A percentile compares a stretch with the other conserved stretches of the same genome.
These are phyloP conservation scores for Phyllostomus discolor DNA, from an alignment of 2,113 vertebrate species.

Conservation along the genomic window DNA sequence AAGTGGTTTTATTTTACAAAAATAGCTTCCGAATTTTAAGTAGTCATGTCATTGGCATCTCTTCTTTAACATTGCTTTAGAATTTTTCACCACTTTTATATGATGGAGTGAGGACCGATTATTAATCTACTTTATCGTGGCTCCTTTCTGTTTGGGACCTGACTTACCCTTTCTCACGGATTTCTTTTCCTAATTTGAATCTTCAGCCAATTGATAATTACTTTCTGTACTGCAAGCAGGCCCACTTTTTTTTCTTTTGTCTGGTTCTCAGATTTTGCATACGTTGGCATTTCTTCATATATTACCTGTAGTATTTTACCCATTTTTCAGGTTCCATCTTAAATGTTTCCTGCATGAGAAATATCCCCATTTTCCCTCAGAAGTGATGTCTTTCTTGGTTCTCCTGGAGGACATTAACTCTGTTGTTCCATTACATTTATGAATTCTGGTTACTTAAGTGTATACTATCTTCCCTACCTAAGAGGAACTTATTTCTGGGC, in stretches of 20 bases:
- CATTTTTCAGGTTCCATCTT: not conserved
- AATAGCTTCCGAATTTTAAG: not conserved
- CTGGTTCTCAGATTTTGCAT: not conserved
- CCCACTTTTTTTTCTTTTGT: accelerated
- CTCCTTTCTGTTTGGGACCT: not conserved
- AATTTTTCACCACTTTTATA: not conserved
- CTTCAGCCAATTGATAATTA: not conserved
- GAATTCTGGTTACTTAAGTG: not conserved
- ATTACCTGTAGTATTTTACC: not conserved
- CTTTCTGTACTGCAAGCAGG: not conserved
- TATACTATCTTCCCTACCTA: not conserved
- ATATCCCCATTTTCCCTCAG: not conserved
- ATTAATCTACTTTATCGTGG: not conserved
- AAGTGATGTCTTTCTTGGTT: not conserved
- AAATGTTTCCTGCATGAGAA: not conserved
- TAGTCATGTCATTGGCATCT: not conserved
- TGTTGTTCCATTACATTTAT: not conserved
- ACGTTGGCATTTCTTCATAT: not conserved
- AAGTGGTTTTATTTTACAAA: not conserved
- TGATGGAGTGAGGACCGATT: not conserved
- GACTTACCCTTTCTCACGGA: not conserved
- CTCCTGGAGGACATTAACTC: not conserved
- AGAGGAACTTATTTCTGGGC: not conserved
- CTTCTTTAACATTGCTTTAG: not conserved
- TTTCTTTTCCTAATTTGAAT: not conserved